Base-by-base conservation (phyloP, 1,140 invertebrate genomes). In the Trigoniulus corallinus region DNA sequence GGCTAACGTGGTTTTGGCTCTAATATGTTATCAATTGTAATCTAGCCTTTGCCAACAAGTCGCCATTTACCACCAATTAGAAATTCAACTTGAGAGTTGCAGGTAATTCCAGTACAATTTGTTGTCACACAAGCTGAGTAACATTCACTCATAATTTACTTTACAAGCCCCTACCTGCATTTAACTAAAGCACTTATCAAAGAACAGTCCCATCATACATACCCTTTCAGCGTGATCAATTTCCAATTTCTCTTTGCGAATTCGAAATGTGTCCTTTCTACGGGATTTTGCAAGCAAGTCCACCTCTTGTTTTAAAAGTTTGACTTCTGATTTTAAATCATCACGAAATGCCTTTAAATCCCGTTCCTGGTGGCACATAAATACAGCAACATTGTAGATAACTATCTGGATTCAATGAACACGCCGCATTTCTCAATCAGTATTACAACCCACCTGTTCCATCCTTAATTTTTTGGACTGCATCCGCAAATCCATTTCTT, bases 311-410 rank as follows among this genome's bases (percentile, higher is more conserved):
- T 96, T 96, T 15, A 96, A 69, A 50, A 94, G 69, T 53, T 91
- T 77, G 55, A 92, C 69, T 65, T 98, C 93, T 66, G 93, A 87
- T 62, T 96, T 97, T 44, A 95, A 72, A 29, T 81, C 79, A 59
- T 97, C 93, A 3, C 88, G 72, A 71, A 97, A 98, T 58, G 81
- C 77, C 59, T 92, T 85, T 48, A 94, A 68, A 59, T 98, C 93
- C 23, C 85, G 76, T 60, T 98, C 93, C 73, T 74, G 52, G 47
- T 48, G 26, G 23, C 44, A 18, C 13, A 51, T 47, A 7, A 44
- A 20, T 44, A 24, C 4, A 24, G 18, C 42, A 22, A 15, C 22
- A 18, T 10, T 22, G n/a, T 50, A 4, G 7, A 18, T n/a, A n/a
- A n/a, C n/a, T n/a, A n/a, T n/a, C n/a, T n/a, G n/a, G n/a, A n/a